phyloP scores from a whole-genome alignment of 1,140 invertebrate genomes.

The Telenomus remus region DNA sequence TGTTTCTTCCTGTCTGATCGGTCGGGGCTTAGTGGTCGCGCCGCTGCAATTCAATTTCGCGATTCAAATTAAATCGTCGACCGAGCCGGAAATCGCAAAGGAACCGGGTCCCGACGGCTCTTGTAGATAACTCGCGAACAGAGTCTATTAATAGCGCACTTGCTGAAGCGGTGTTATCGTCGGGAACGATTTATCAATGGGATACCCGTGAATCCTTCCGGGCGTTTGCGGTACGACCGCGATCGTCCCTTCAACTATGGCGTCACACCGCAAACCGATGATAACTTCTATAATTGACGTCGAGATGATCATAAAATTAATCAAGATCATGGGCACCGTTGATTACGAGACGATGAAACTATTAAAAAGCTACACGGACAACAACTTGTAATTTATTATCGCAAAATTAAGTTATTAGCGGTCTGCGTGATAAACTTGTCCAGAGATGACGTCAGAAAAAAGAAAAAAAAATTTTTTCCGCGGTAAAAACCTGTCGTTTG shows the following conservation, averaged over 20 bases:
- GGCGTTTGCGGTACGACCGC: constrained; percentile 24
- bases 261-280: constrained; percentile 27
- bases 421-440: constrained; percentile 8
- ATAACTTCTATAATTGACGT: constrained; percentile 37
- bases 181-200: constrained; percentile 38
- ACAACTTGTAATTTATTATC: constrained; percentile 30
- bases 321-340: constrained; percentile 41
- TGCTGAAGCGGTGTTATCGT: constrained; percentile 17
- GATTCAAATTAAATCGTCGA: constrained; percentile 4
- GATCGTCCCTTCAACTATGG: background rate
- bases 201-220: background rate
- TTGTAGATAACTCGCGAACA: constrained; percentile 6
- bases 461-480: too few relatives aligned
- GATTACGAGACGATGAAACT: constrained; percentile 31
- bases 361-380: constrained; percentile 25
- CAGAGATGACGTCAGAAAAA: too few relatives aligned
- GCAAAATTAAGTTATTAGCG: constrained; percentile 39
- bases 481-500: too few relatives aligned
- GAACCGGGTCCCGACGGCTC: constrained; percentile 1
- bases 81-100: constrained; percentile 15
- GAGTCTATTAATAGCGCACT: constrained; percentile 20
- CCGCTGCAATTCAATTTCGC: background rate
- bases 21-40: constrained; percentile 9
- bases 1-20: constrained; percentile 39
- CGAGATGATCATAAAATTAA: constrained; percentile 37